Base-by-base conservation (phyloP, 2,797 vertebrate species). In the Aythya fuligula region DNA sequence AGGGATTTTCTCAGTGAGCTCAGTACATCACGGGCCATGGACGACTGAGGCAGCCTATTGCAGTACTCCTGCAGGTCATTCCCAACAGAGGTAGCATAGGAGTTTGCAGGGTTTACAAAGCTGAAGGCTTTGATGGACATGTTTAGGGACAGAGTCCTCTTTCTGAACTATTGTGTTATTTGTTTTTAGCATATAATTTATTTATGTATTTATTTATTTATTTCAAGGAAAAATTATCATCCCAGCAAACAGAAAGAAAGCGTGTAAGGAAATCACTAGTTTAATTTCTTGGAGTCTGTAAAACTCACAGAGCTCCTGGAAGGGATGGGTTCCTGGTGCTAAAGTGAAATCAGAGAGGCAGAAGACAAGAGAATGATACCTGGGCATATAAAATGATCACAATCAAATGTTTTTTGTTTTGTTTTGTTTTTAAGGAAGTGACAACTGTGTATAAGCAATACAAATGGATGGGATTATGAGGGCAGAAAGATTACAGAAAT, bases 1-100 rank as follows among this genome's bases (percentile, higher is more conserved):
- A 79, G 69, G 56, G 20, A 10, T 17, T 79, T 90, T 76, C 60
- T 3, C 76, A 86, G 80, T 62, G 87, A 95, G 82, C 91, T 94
- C 92, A 90, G 87, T 62, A 34, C 66, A 66, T 58, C 76, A 6
- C 1, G 3, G 90, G 60, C 81, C 2, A 0, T 4, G 36, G 67
- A 43, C 51, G 21, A 7, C 0, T 45, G 49, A 8, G 64, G 65
- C 47, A 64, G 25, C 41, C 81, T 36, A 53, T 57, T 77, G 67
- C 15, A 49, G 47, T 43, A 4, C 11, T 89, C 27, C 51, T 65
- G 41, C 60, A 56, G 69, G n/a, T 84, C 54, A 17, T 12, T 24
- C 74, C 62, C 0, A 0, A 3, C 7, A 65, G 32, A 36, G 8
- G 3, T 41, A 75, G 15, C 17, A 3, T 11, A 34, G 64, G 11